phyloP scores from a whole-genome alignment of 2,888 invertebrate species.

The Scelioninae gen. 2 region DNA sequence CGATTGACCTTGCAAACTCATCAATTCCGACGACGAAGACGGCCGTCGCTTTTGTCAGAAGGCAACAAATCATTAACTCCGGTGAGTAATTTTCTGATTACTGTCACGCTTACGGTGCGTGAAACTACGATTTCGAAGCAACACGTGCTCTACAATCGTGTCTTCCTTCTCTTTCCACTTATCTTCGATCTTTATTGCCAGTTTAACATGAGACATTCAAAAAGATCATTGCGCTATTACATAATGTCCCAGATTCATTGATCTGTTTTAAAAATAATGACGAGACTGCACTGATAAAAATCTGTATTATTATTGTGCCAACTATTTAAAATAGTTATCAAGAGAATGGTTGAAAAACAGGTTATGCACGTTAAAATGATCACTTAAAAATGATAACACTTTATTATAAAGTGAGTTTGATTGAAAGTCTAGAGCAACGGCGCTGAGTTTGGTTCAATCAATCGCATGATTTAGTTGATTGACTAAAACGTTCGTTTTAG shows the following conservation, averaged over 20 bases:
- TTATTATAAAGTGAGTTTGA: too few species aligned
- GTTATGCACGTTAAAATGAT: too few species aligned
- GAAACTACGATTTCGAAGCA: conserved; percentile 34
- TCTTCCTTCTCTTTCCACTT: conserved; percentile 1
- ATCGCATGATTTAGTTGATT: too few species aligned
- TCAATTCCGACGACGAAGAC: background rate
- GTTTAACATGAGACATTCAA: conserved; percentile 8
- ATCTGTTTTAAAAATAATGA: conserved; percentile 2
- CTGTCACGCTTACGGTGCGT: conserved; percentile 49
- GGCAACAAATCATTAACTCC: conserved; percentile 36
- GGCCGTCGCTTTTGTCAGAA: conserved; percentile 23
- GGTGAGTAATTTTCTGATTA: conserved; percentile 42
- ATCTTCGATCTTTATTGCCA: background rate
- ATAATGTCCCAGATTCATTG: conserved; percentile 12
- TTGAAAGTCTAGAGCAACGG: too few species aligned
- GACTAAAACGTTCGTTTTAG: too few species aligned
- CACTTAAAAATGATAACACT: too few species aligned
- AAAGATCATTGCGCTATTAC: conserved; percentile 19
- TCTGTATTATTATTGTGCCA: background rate
- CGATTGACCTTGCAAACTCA: too few species aligned
- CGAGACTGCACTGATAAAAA: background rate
- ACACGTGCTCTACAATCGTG: conserved; percentile 31
- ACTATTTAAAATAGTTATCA: too few species aligned
- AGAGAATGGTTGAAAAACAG: too few species aligned
- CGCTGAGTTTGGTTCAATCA: too few species aligned